These are phyloP conservation scores for Maniola hyperantus DNA, from an alignment of 2,888 invertebrate species.

Conservation along the genomic window DNA sequence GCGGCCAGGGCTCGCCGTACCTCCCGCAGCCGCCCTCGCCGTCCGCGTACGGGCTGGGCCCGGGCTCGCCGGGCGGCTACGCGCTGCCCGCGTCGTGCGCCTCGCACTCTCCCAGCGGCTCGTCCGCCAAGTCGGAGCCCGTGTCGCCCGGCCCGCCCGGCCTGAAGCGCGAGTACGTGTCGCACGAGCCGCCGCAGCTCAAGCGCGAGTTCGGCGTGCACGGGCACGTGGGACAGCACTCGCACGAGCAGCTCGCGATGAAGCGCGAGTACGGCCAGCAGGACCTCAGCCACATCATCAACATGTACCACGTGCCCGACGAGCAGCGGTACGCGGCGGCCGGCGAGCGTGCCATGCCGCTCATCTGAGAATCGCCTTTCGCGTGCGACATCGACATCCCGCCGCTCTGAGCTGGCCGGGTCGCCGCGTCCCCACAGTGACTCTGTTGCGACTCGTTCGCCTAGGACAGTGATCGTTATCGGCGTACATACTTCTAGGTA, in stretches of 20 bases:
- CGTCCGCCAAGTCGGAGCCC: conserved; percentile 94
- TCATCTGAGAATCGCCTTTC: conserved; percentile 86
- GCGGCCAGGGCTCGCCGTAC: conserved; percentile 89
- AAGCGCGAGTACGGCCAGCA: conserved; percentile 88
- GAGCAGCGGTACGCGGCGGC: conserved; percentile 84
- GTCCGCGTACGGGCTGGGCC: conserved; percentile 84
- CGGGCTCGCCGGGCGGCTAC: conserved; percentile 85
- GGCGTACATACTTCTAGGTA: conserved; percentile 77
- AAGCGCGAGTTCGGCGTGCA: conserved; percentile 80
- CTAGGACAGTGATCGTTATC: conserved; percentile 75
- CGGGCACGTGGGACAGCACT: conserved; percentile 66
- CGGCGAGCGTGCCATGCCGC: conserved; percentile 84
- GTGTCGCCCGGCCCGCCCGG: conserved; percentile 89
- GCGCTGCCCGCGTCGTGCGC: conserved; percentile 86
- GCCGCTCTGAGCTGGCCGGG: conserved; percentile 82
- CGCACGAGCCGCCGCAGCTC: conserved; percentile 80
- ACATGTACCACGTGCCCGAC: conserved; percentile 86
- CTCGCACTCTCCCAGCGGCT: conserved; percentile 92
- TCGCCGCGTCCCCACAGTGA: conserved; percentile 80
- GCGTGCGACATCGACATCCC: conserved; percentile 85
- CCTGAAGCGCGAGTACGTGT: conserved; percentile 78
- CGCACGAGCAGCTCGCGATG: conserved; percentile 79
- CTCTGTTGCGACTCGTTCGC: conserved; percentile 63
- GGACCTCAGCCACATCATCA: conserved; percentile 85
- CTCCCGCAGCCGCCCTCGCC: conserved; percentile 87